These are phyloP conservation scores for Motacilla alba DNA, from an alignment of 2,113 vertebrate genomes.

Conservation along the genomic window DNA sequence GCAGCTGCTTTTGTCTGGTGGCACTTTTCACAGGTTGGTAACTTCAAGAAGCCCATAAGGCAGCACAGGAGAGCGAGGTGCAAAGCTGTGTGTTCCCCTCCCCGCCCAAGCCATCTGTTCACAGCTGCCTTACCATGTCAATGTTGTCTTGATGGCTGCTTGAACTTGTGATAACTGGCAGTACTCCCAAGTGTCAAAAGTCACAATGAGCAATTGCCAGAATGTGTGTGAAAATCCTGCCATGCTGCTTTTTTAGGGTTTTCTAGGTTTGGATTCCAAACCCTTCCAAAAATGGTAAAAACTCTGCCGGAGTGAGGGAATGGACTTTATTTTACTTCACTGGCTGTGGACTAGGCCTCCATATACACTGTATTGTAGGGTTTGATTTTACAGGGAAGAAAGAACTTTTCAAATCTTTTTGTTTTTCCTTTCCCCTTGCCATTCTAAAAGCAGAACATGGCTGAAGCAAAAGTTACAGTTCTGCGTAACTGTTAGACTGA, in stretches of 20 bases:
- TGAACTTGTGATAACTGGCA: neutral
- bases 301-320: neutral
- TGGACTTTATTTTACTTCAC: neutral
- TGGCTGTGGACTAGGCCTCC: neutral
- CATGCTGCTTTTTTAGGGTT: neutral
- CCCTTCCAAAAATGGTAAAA: neutral
- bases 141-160: neutral
- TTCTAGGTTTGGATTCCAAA: neutral
- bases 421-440: neutral
- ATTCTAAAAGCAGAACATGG: neutral
- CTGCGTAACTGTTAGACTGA: neutral
- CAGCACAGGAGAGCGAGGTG: neutral
- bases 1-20: rapidly evolving
- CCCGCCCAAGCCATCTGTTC: neutral
- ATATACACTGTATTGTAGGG: neutral
- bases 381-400: neutral
- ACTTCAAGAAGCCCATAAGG: neutral
- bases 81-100: rapidly evolving
- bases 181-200: neutral
- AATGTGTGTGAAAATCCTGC: neutral
- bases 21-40: neutral
- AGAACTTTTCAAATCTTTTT: neutral
- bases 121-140: neutral
- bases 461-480: neutral
- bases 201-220: neutral